These are phyloP conservation scores for Ostrea denselamellosa DNA, from an alignment of 1,140 invertebrate species.

Conservation along the genomic window DNA sequence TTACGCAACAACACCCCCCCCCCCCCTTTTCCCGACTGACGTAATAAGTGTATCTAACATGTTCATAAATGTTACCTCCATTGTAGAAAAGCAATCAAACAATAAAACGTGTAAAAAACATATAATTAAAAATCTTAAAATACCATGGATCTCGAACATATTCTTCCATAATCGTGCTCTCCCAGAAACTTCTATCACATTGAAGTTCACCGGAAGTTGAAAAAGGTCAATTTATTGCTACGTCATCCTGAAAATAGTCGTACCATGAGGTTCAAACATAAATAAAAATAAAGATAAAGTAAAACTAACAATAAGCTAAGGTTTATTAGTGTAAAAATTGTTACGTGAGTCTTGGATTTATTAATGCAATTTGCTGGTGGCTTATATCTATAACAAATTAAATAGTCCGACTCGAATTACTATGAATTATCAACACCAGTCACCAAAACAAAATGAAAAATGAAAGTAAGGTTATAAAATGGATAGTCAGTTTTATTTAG, in stretches of 20 bases:
- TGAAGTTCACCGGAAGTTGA: slow-evolving; percentile 46
- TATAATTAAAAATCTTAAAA: background rate
- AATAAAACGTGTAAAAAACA: slow-evolving; percentile 50
- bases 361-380: background rate
- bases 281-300: background rate
- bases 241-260: background rate
- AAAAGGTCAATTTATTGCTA: slow-evolving; percentile 44
- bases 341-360: background rate
- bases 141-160: slow-evolving; percentile 92
- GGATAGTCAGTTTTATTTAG: background rate
- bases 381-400: background rate
- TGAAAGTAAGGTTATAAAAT: slow-evolving; percentile 27
- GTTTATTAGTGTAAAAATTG: background rate
- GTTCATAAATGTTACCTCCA: background rate
- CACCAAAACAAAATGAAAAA: slow-evolving; percentile 31
- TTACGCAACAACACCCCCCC: slow-evolving; percentile 4
- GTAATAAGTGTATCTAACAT: background rate
- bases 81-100: background rate
- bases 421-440: slow-evolving; percentile 7
- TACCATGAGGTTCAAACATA: background rate
- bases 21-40: background rate
- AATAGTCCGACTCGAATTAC: background rate
- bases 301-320: too few species aligned
- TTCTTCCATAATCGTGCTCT: slow-evolving; percentile 86
- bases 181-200: slow-evolving; percentile 31